phyloP scores from a whole-genome alignment of 2,888 invertebrate genomes.

The Hirtodrosophila confusa region DNA sequence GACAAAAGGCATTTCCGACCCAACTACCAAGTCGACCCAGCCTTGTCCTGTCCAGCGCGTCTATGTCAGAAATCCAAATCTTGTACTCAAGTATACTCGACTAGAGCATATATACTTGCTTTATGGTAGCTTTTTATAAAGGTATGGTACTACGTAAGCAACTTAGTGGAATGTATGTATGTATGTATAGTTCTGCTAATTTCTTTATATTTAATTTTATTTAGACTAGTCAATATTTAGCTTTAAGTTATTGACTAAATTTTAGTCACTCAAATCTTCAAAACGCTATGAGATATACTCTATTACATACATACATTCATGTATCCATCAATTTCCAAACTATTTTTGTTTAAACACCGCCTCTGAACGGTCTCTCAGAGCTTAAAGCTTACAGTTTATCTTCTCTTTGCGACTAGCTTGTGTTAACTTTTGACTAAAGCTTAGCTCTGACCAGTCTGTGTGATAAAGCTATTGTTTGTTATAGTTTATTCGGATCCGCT shows the following conservation, averaged over 20 bases:
- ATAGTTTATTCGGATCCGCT: conserved; percentile 36
- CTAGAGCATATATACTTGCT: too few relatives aligned
- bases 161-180: too few relatives aligned
- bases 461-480: conserved; percentile 41
- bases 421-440: conserved; percentile 40
- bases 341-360: conserved; percentile 1
- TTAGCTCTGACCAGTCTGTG: conserved; percentile 41
- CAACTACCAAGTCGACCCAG: too few relatives aligned
- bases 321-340: neutral
- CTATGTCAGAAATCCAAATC: too few relatives aligned
- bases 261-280: too few relatives aligned
- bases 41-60: too few relatives aligned
- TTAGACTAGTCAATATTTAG: conserved; percentile 33
- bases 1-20: too few relatives aligned
- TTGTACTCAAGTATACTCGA: too few relatives aligned
- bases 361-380: neutral
- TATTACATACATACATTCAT: neutral
- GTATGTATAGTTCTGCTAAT: conserved; percentile 57
- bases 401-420: conserved; percentile 14
- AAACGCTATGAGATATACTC: too few relatives aligned
- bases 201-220: conserved; percentile 37
- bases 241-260: neutral
- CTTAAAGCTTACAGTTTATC: conserved; percentile 18
- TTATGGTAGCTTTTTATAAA: too few relatives aligned
- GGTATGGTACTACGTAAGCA: too few relatives aligned